Conservation (phyloP, 2,113 vertebrate genomes). For the Engystomops pustulosus region DNA sequence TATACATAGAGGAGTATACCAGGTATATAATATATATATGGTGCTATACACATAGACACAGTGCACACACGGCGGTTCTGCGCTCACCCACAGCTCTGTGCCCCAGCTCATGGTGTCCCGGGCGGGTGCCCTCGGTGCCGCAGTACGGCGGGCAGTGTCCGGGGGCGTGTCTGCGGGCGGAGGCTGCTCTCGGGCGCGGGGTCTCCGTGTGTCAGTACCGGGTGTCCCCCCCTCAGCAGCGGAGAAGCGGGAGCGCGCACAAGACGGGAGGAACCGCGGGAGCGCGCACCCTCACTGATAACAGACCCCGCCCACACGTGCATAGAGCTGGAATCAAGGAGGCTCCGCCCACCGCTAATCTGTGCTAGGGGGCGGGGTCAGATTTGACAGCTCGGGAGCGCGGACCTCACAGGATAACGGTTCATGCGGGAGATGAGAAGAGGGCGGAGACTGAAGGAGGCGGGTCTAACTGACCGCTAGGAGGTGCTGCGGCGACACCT, state of each 20-base stretch:
- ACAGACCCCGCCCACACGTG: not conserved
- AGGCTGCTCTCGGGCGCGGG: no score
- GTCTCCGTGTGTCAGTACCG: not conserved
- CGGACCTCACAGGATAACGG: constrained; percentile 26
- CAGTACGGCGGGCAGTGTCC: constrained; percentile 18
- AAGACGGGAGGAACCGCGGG: constrained; percentile 31
- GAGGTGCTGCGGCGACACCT: not conserved
- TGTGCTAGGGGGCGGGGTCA: not conserved
- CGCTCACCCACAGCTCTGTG: constrained; percentile 79
- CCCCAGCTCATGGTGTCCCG: constrained; percentile 80
- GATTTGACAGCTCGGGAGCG: constrained; percentile 43
- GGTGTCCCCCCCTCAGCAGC: constrained; percentile 4
- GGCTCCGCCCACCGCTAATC: not conserved
- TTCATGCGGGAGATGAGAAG: not conserved
- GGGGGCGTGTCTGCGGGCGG: constrained; percentile 2
- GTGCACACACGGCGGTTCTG: no score
- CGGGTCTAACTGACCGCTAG: not conserved
- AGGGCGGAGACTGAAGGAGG: constrained; percentile 14
- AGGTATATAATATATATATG: no score
- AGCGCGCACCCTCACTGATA: not conserved
- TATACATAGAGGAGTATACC: not conserved
- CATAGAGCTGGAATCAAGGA: no score
- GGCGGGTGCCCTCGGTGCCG: constrained; percentile 44
- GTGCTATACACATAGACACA: no score
- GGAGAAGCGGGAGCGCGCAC: not conserved